Evolutionary conservation across 2,797 vertebrate genomes (phyloP).

Genomic region (Scleropages formosus): DNA sequence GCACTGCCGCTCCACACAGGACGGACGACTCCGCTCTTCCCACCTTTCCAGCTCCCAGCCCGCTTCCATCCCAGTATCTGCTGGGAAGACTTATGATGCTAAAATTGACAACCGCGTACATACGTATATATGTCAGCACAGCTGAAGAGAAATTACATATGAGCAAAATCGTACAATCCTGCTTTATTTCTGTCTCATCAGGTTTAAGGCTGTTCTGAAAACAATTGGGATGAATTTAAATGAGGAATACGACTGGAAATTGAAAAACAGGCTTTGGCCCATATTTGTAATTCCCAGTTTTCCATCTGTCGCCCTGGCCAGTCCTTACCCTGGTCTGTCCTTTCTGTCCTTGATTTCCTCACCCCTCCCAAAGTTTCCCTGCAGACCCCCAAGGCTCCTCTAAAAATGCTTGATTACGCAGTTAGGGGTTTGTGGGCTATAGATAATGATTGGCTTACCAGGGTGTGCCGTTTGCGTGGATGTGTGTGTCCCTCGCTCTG

Average conservation of each 20-base stretch:
- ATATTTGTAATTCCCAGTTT: constrained; percentile 54
- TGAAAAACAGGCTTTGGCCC: constrained; percentile 52
- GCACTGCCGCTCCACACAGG: too few species aligned
- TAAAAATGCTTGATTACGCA: neutral
- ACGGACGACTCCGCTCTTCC: too few species aligned
- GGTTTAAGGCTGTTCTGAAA: constrained; percentile 29
- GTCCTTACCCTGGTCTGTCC: constrained; percentile 44
- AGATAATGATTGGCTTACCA: neutral
- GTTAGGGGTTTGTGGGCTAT: neutral
- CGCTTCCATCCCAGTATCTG: too few species aligned
- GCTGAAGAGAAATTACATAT: neutral
- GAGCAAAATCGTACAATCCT: neutral
- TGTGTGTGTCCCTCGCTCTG: neutral
- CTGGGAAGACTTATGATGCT: too few species aligned
- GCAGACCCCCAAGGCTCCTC: neutral
- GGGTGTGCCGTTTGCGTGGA: neutral
- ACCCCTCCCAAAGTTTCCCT: neutral
- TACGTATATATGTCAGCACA: too few species aligned
- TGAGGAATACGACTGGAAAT: constrained; percentile 48
- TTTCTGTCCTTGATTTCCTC: constrained; percentile 38
- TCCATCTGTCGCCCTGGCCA: constrained; percentile 47
- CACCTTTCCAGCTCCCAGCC: too few species aligned
- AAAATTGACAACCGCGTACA: too few species aligned
- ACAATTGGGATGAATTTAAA: constrained; percentile 54
- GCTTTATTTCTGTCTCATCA: neutral